Percentiles rank a stretch among this genome's conserved stretches.
phyloP scores from a whole-genome alignment of 2,113 vertebrate species.

The Thinocorus orbignyianus region DNA sequence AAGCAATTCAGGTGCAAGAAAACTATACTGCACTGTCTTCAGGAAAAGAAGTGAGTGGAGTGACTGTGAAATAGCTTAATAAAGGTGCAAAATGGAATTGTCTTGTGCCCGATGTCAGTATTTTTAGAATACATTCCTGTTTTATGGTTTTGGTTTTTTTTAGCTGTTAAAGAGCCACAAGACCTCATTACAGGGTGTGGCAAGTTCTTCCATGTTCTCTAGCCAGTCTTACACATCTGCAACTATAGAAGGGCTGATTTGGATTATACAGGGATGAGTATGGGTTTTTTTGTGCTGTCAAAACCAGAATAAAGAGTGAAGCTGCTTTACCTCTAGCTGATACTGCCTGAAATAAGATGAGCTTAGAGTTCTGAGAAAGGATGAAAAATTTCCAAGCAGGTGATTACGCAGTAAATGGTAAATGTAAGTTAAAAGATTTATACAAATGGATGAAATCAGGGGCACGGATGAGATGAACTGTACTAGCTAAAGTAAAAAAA shows the following conservation, averaged over 20 bases:
- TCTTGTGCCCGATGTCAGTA: neutral
- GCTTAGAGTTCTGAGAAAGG: neutral
- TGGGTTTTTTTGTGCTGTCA: neutral
- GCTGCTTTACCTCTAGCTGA: neutral
- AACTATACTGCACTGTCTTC: neutral
- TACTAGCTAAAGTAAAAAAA: neutral
- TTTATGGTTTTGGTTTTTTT: neutral
- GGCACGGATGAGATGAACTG: neutral
- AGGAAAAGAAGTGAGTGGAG: neutral
- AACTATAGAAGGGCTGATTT: neutral
- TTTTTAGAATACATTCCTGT: neutral
- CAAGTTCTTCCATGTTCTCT: neutral
- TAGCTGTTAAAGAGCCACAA: neutral
- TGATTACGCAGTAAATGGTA: neutral
- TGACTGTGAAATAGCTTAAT: neutral
- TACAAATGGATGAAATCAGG: neutral
- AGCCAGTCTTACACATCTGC: neutral
- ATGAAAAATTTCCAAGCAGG: neutral
- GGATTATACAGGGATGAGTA: neutral
- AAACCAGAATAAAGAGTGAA: neutral
- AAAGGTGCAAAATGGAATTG: neutral
- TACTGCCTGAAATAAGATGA: neutral
- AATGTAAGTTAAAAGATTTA: neutral
- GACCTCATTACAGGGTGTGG: neutral
- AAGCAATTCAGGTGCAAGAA: neutral